Percentiles rank a stretch among this genome's conserved stretches.
Conservation (phyloP, 2,113 vertebrate genomes). For the Microtus montanus region DNA sequence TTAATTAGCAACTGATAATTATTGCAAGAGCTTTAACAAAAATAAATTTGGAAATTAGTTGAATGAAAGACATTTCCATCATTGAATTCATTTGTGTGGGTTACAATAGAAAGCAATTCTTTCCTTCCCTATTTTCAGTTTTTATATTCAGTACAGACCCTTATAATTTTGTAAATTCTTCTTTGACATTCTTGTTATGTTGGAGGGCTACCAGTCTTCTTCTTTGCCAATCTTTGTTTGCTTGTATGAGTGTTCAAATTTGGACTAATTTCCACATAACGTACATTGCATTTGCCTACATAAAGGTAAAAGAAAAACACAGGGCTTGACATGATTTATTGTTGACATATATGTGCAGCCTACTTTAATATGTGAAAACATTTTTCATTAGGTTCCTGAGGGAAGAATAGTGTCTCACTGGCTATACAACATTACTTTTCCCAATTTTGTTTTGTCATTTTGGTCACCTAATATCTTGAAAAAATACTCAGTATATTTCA, state of each 20-base stretch:
- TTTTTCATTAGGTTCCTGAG: slow-evolving; percentile 68
- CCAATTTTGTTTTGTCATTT: slow-evolving; percentile 60
- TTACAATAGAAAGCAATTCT: slow-evolving; percentile 54
- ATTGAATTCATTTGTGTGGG: slow-evolving; percentile 27
- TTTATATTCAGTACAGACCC: slow-evolving; percentile 47
- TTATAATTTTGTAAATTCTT: slow-evolving; percentile 61
- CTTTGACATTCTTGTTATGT: slow-evolving; percentile 40
- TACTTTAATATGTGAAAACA: slow-evolving; percentile 70
- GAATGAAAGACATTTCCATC: slow-evolving; percentile 28
- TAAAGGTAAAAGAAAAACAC: slow-evolving; percentile 70
- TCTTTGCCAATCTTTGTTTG: slow-evolving; percentile 67
- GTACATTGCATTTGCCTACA: slow-evolving; percentile 56
- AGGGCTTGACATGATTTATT: slow-evolving; percentile 68
- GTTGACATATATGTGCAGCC: slow-evolving; percentile 69
- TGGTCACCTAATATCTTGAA: slow-evolving; percentile 40
- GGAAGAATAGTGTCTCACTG: slow-evolving; percentile 45
- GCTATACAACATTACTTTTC: slow-evolving; percentile 43
- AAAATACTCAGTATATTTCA: slow-evolving; percentile 23
- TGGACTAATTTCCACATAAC: slow-evolving; percentile 59
- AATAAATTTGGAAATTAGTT: slow-evolving; percentile 50
- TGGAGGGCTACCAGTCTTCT: slow-evolving; percentile 54
- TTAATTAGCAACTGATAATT: slow-evolving; percentile 54
- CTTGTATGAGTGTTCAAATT: slow-evolving; percentile 65
- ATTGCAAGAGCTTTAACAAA: slow-evolving; percentile 39
- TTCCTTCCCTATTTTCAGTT: slow-evolving; percentile 35